Evolutionary conservation across 2,797 vertebrate genomes (phyloP).

Genomic region (Aldrovandia affinis): DNA sequence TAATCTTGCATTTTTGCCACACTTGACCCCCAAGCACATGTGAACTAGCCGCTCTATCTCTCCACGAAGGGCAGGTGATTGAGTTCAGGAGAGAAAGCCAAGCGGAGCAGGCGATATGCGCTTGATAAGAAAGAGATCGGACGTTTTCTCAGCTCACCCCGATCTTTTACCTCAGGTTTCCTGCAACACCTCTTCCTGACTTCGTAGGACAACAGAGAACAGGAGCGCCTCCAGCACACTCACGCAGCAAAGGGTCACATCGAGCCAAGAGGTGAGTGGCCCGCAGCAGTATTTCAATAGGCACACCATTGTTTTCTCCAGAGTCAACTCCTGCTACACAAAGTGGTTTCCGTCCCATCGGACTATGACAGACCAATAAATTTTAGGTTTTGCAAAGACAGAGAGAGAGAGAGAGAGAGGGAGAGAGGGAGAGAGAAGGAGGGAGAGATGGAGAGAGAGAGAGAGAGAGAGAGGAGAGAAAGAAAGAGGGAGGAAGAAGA

Average conservation of each 20-base stretch:
- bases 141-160: slow-evolving; percentile 16
- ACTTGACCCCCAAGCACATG: neutral
- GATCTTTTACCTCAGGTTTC: slow-evolving; percentile 36
- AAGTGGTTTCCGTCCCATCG: slow-evolving; percentile 2
- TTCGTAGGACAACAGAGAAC: slow-evolving; percentile 18
- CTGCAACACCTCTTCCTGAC: slow-evolving; percentile 40
- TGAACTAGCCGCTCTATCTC: neutral
- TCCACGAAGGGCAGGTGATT: neutral
- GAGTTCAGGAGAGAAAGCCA: slow-evolving; percentile 19
- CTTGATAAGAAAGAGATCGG: neutral
- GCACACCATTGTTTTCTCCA: slow-evolving; percentile 23
- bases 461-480: neutral
- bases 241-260: slow-evolving; percentile 30
- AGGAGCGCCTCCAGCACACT: slow-evolving; percentile 25
- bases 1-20: neutral
- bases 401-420: neutral
- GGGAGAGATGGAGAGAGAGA: neutral
- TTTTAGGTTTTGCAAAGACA: neutral
- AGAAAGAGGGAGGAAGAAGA: too few relatives aligned
- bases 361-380: slow-evolving; percentile 17
- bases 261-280: slow-evolving; percentile 20
- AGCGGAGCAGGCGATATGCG: neutral
- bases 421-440: neutral
- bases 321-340: slow-evolving; percentile 18
- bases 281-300: slow-evolving; percentile 22